These are phyloP conservation scores for Matsumyia berberina DNA, from an alignment of 2,888 invertebrate species.

Conservation along the genomic window DNA sequence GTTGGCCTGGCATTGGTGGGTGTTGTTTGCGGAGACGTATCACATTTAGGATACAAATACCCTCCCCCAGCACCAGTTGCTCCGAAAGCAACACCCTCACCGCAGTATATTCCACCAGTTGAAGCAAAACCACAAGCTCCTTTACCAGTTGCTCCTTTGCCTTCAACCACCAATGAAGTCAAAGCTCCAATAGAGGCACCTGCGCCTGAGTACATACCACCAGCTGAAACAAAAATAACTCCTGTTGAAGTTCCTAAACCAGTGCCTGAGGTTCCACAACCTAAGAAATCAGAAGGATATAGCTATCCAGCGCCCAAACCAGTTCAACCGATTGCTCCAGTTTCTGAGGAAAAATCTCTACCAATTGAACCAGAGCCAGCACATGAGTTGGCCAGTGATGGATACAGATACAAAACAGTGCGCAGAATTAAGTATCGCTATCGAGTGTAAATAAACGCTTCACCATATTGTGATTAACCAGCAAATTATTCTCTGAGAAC, in stretches of 20 bases:
- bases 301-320: constrained; percentile 6
- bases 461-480: neutral
- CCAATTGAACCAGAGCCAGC: constrained; percentile 6
- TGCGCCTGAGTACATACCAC: neutral
- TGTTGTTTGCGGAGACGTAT: constrained; percentile 13
- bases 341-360: neutral
- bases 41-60: constrained; percentile 19
- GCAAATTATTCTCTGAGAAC: neutral
- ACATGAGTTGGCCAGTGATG: constrained; percentile 15
- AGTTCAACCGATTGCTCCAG: neutral
- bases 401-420: constrained; percentile 14
- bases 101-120: neutral
- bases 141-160: neutral
- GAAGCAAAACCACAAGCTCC: neutral
- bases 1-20: constrained; percentile 6
- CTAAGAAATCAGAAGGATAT: neutral
- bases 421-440: constrained; percentile 16
- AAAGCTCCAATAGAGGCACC: neutral
- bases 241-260: neutral
- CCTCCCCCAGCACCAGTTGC: neutral
- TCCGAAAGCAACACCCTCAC: neutral
- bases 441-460: constrained; percentile 12
- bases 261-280: neutral
- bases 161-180: neutral
- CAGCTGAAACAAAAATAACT: neutral